Evolutionary conservation across 2,113 vertebrate genomes (phyloP), one percentile per base, ranked within the genome.

Genomic region (Pollachius pollachius): DNA sequence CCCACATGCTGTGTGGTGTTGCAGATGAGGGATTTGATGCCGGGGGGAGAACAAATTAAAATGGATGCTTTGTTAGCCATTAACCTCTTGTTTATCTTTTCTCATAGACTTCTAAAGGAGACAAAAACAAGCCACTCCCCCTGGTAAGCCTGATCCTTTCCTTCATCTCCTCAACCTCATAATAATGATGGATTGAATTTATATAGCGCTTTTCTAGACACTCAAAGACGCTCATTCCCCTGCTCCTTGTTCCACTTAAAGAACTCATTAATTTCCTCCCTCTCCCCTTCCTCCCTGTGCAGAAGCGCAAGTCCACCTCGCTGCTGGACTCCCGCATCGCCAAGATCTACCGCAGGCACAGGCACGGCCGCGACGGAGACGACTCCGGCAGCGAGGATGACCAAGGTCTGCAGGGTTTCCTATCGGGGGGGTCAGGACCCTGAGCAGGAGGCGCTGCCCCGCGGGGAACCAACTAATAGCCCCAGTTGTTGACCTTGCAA

Each of bases 241-340:
- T 56, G 54, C 15, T 56, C 17, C 13, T 56, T 15, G 37, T 11
- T 21, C 54, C 54, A 57, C 12, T 60, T 60, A 16, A 25, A 15
- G 6, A 62, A 62, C 5, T 4, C 54, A 3, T 23, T 23, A 7
- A 34, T 52, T 15, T 27, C 5, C 7, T 54, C 58, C 52, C 15
- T 62, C 59, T n/a, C 11, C 17, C n/a, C 41, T 48, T 72, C 41
- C n/a, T 63, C 18, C 18, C 7, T 52, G 15, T 57, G 12, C 71
- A 91, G 89, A 92, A 93, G 34, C 90, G 92, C 1, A 93, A 93
- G 41, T 81, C 91, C 0, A 86, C 91, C 0, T 74, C 87, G 1
- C 72, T 91, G 12, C 73, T 93, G 27, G 92, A 93, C 0, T 83
- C 90, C 61, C 91, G 90, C 0, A 89, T 90, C 48, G 85, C 92